Evolutionary conservation across 2,113 vertebrate genomes (phyloP), one percentile per base, ranked within the genome.

Genomic region (Pelecanoides urinatrix): DNA sequence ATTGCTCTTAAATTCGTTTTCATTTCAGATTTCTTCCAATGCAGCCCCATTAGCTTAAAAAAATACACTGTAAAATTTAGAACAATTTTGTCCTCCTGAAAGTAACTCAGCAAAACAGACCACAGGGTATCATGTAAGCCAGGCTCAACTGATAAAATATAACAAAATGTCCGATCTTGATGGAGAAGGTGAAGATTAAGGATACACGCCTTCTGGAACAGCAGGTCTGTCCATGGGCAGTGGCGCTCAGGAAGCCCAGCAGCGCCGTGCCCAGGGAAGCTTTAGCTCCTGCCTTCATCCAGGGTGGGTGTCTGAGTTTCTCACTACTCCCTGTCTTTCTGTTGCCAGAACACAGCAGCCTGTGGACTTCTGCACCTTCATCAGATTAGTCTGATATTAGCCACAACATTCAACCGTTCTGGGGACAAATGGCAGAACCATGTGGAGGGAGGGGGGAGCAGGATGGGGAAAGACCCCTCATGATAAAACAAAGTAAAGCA

Each of bases 291-390:
- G 42, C 22, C 20, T 55, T 21, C 67, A 9, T 6, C 19, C 38
- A 18, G 26, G 2, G 2, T 0, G 23, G 12, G 2, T 5, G 15
- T 49, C 45, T 0, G 2, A 45, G 19, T 11, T 38, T 23, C 36
- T 53, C 16, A 1, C 27, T 36, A 11, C 52, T 72, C 47, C 30
- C 27, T 17, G 9, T 25, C 55, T 44, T 50, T 40, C 25, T 79
- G 18, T 22, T 49, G 30, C 34, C 59, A 77, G 45, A 77, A 34
- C 7, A 18, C 3, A 29, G 32, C 0, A 0, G 27, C 23, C 16
- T 52, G 13, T 13, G 80, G 38, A 36, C 9, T 40, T 13, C 34
- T 34, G 42, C 30, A 36, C 11, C 18, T 70, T 73, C 18, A 3
- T 12, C 72, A 50, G 18, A 6, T 61, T 16, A 62, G 3, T 7